Evolutionary conservation across 2,888 invertebrate genomes (phyloP), one percentile per base, ranked within the genome.

Genomic region (Rugalucina vietnamica): DNA sequence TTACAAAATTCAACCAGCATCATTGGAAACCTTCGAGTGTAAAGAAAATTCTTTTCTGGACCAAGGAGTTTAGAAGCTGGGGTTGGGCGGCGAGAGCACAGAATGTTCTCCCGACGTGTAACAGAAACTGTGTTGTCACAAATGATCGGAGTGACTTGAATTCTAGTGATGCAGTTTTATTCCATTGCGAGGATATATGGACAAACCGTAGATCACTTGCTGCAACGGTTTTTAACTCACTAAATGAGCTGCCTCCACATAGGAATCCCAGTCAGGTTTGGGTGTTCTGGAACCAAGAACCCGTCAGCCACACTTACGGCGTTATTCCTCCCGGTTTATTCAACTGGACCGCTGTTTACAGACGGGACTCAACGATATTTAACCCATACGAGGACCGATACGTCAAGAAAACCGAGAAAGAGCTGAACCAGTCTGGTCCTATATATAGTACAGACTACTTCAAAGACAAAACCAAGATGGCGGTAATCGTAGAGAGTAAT

Each of bases 321-420:
- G 83, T 84, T 24, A 72, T 88, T 21, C 81, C 73, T 4, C 81
- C 78, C 21, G 80, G 86, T 0, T 70, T 89, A 3, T 91, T 92
- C 76, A 92, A 92, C 82, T 92, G 92, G 92, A 92, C 92, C 0
- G 86, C 90, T 34, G 79, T 82, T 65, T 90, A 91, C 78, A 83
- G 91, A 34, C 78, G 88, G 69, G 91, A 92, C 70, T 90, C 92
- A 0, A 90, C 91, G 24, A 87, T 92, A 5, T 90, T 88, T 14
- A 88, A 87, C 4, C 84, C 87, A 4, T 91, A 90, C 82, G 32
- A 65, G 4, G 90, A 89, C 2, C 29, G 50, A 14, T 88, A 24
- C 71, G 73, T 75, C 54, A 80, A 73, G 57, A 83, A 74, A 84
- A 72, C 77, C 32, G 86, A 50, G 10, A 57, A 57, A 76, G 85